phyloP scores from a whole-genome alignment of 2,113 vertebrate species.

The Burhinus oedicnemus region DNA sequence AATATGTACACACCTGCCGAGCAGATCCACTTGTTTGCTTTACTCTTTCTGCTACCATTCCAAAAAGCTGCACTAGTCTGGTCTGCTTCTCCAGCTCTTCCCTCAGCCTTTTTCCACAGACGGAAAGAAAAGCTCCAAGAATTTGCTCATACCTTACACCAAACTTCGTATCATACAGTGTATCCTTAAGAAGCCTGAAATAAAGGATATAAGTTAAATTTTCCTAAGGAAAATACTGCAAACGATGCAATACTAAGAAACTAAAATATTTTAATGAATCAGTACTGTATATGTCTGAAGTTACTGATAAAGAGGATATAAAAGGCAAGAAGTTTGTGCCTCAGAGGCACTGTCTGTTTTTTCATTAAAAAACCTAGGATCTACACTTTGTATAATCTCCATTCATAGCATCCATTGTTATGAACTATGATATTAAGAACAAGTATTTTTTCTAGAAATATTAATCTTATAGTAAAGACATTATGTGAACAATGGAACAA shows the following conservation, averaged over 20 bases:
- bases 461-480: background rate
- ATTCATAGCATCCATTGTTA: background rate
- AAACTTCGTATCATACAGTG: slow-evolving; percentile 89
- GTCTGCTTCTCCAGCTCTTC: slow-evolving; percentile 91
- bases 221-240: background rate
- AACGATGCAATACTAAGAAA: background rate
- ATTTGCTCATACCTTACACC: slow-evolving; percentile 87
- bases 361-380: background rate
- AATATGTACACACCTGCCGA: slow-evolving; percentile 82
- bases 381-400: background rate
- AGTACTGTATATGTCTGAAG: background rate
- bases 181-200: slow-evolving; percentile 93
- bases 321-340: background rate
- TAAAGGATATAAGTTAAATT: slow-evolving; percentile 26
- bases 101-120: slow-evolving; percentile 87
- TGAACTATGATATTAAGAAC: background rate
- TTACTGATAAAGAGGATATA: background rate
- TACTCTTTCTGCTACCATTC: slow-evolving; percentile 91
- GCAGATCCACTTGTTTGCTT: slow-evolving; percentile 88
- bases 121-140: slow-evolving; percentile 90
- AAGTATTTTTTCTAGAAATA: background rate
- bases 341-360: background rate
- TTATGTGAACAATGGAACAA: background rate
- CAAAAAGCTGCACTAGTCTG: slow-evolving; percentile 88
- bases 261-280: background rate